Evolutionary conservation across 2,797 vertebrate species (phyloP), one percentile per base, ranked within the genome.

Genomic region (Pipistrellus kuhlii): DNA sequence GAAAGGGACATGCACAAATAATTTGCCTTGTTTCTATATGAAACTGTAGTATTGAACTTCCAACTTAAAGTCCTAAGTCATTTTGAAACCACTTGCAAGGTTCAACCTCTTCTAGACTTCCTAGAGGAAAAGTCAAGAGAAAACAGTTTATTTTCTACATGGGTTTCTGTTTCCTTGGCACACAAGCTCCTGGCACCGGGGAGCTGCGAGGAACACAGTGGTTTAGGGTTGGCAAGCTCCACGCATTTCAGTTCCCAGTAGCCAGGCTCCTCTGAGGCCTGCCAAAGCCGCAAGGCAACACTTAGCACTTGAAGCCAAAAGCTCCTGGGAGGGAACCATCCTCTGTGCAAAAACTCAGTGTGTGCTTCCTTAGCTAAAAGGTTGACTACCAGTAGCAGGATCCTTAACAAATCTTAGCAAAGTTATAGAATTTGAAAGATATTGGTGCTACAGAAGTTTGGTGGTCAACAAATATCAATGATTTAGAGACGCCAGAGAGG

Each of bases 91-190:
- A 87, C 41, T 59, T 86, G 75, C 2, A 93, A 93, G 46, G 41
- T 55, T 95, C 64, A 83, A 25, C 12, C 10, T 82, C 89, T 81
- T 53, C 21, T 46, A n/a, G 21, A 55, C 41, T 77, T 92, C 68
- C 48, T 69, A 86, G 48, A 96, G 71, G 72, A 90, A 72, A 82
- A 89, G 71, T 87, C 81, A 92, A 93, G 66, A 91, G 64, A 94
- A 95, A 93, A 57, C 21, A 46, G 88, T 94, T 97, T 88, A 95
- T 95, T 94, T 94, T 96, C 93, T 81, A 91, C 85, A 73, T 48
- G 93, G 91, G 75, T 95, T 96, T 96, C 84, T 96, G 38, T 93
- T 95, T 94, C 71, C 82, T 96, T 96, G 94, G 97, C 94, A 96
- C 68, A 76, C 18, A 46, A 30, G 6, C 11, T 59, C 53, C 91